Evolutionary conservation across 1,140 invertebrate genomes (phyloP).

Genomic region (Drosophila auraria): DNA sequence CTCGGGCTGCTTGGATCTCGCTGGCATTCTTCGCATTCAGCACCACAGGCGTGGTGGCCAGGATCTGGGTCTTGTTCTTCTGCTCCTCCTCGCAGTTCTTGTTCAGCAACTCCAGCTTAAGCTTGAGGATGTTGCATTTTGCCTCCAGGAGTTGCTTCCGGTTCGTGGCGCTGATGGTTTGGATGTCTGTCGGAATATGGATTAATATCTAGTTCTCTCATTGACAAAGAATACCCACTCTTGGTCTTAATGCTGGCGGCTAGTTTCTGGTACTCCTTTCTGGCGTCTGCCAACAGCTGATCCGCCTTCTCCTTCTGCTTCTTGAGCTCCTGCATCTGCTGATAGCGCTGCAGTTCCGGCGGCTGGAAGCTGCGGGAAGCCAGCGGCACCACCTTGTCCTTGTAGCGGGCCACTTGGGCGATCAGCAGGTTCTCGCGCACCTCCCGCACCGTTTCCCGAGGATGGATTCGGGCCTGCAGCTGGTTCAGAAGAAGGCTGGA

Average conservation of each 20-base stretch:
- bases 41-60: constrained; percentile 66
- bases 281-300: constrained; percentile 39
- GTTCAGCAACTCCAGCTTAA: constrained; percentile 60
- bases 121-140: constrained; percentile 56
- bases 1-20: constrained; percentile 57
- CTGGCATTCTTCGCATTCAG: constrained; percentile 66
- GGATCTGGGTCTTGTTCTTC: constrained; percentile 57
- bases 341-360: constrained; percentile 61
- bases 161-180: constrained; percentile 61
- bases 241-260: constrained; percentile 67
- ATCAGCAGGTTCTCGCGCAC: constrained; percentile 71
- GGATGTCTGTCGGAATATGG: constrained; percentile 60
- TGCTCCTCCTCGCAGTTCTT: constrained; percentile 55
- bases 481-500: constrained; percentile 64
- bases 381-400: constrained; percentile 61
- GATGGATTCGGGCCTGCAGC: constrained; percentile 61
- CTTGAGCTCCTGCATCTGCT: constrained; percentile 64
- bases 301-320: constrained; percentile 50
- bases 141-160: constrained; percentile 50
- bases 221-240: constrained; percentile 44
- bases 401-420: constrained; percentile 53
- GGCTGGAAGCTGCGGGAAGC: constrained; percentile 64
- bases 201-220: neutral
- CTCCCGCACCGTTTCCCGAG: constrained; percentile 59
- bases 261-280: constrained; percentile 58